Evolutionary conservation across 2,797 vertebrate species (phyloP), one percentile per base, ranked within the genome.

Genomic region (Anguilla megastoma): DNA sequence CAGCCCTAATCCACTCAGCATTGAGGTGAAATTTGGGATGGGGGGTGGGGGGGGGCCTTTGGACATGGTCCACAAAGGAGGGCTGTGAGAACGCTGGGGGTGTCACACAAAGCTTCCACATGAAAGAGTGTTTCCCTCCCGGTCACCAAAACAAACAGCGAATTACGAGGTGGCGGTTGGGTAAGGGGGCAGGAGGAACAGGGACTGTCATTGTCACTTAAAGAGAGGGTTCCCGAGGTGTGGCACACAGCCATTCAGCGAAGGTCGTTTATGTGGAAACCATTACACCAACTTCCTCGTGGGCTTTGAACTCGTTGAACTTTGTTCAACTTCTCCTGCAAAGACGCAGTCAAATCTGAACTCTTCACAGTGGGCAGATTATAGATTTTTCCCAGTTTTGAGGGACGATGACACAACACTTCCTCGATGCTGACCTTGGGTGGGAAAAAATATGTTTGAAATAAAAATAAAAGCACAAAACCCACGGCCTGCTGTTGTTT

Each of bases 1-100:
- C 83, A 60, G 41, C 54, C 16, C 88, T 89, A 87, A 90, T 88
- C 88, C 88, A 45, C 82, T 58, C 27, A 8, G 9, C 84, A 82
- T 60, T 74, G 63, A 87, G 27, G 63, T 27, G 16, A 87, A 87
- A 87, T 87, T 85, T 45, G 41, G 41, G 41, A 45, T 45, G 3
- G 41, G 41, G 41, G 41, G 41, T 0, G 41, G 41, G 41, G 41
- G 3, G 14, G 48, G 69, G 80, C 58, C 74, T 87, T 90, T 87
- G 85, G 88, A 79, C 27, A 58, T n/a, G 69, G 86, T 36, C 86
- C 69, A 87, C 82, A 85, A 87, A 83, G 27, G 84, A 58, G 74
- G 50, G 85, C 83, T 54, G 58, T 85, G 79, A 84, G 84, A 88
- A 87, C 30, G 76, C 71, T 54, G 84, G 86, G 83, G 27, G 74